phyloP scores from a whole-genome alignment of 2,888 invertebrate species.

The Idaea dimidiata region DNA sequence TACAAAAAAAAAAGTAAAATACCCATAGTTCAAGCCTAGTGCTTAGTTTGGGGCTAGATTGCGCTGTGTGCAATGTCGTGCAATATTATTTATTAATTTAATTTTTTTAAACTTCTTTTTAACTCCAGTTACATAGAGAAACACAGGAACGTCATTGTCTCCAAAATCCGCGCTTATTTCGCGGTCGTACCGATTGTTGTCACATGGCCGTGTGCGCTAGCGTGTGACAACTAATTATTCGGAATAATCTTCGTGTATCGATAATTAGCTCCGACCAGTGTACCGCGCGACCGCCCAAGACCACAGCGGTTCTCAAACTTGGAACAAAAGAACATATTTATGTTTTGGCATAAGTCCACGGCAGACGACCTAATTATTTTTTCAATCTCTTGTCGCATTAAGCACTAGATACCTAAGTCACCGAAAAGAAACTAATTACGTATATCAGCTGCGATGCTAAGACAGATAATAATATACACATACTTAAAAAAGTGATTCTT shows the following conservation, averaged over 20 bases:
- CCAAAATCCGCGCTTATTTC: slow-evolving; percentile 11
- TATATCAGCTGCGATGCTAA: too few species aligned
- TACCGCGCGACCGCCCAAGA: slow-evolving; percentile 72
- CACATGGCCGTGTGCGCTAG: slow-evolving; percentile 28
- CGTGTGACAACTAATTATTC: slow-evolving; percentile 70
- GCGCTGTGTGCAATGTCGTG: too few species aligned
- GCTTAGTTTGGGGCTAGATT: too few species aligned
- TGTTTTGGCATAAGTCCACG: too few species aligned
- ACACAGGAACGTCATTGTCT: background rate
- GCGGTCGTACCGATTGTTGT: slow-evolving; percentile 8
- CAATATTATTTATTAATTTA: too few species aligned
- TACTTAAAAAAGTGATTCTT: too few species aligned
- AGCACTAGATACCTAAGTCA: slow-evolving; percentile 1
- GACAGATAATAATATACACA: too few species aligned
- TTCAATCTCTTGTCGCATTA: background rate
- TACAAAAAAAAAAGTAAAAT: too few species aligned
- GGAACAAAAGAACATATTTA: slow-evolving; percentile 5
- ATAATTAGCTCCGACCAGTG: slow-evolving; percentile 68
- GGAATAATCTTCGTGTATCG: slow-evolving; percentile 77
- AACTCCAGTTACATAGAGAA: background rate
- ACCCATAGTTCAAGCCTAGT: too few species aligned
- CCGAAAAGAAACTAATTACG: too few species aligned
- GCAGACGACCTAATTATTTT: too few species aligned
- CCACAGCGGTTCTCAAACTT: slow-evolving; percentile 54
- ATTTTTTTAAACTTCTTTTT: too few species aligned